These are phyloP conservation scores for Drosophila saltans DNA, from an alignment of 1,140 invertebrate genomes.

Conservation along the genomic window DNA sequence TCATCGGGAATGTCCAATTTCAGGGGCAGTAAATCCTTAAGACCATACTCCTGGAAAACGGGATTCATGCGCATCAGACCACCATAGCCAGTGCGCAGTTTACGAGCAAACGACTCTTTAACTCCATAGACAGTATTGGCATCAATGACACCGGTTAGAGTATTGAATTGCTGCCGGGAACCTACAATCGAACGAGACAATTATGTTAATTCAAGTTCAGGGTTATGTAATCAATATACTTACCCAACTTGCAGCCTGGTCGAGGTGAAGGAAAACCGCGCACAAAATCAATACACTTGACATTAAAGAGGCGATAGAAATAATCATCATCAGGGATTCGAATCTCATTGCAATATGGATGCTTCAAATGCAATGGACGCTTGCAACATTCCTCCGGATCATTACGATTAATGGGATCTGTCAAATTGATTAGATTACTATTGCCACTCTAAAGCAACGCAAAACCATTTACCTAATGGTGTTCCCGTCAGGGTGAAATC, in stretches of 20 bases:
- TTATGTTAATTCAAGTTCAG: neutral
- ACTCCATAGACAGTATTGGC: slow-evolving; percentile 92
- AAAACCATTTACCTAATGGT: slow-evolving; percentile 87
- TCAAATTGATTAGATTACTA: slow-evolving; percentile 4
- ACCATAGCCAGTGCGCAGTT: slow-evolving; percentile 90
- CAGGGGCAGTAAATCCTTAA: slow-evolving; percentile 94
- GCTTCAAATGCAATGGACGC: slow-evolving; percentile 89
- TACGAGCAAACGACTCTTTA: slow-evolving; percentile 90
- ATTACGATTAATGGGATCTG: slow-evolving; percentile 92
- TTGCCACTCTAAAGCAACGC: too few relatives aligned
- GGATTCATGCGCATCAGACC: slow-evolving; percentile 94
- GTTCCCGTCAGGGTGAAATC: slow-evolving; percentile 95
- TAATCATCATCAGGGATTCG: slow-evolving; percentile 94
- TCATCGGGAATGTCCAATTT: slow-evolving; percentile 95
- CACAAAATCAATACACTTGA: slow-evolving; percentile 94
- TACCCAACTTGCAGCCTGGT: slow-evolving; percentile 92
- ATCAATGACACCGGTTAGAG: slow-evolving; percentile 89
- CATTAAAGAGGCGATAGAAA: slow-evolving; percentile 93
- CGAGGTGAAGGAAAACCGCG: slow-evolving; percentile 92
- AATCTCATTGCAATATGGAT: slow-evolving; percentile 96
- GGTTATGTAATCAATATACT: slow-evolving; percentile 38
- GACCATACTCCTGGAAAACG: slow-evolving; percentile 92
- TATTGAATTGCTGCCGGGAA: slow-evolving; percentile 91
- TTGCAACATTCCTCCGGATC: slow-evolving; percentile 95
- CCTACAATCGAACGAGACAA: slow-evolving; percentile 81